Evolutionary conservation across 2,113 vertebrate species (phyloP), one percentile per base, ranked within the genome.

Genomic region (Cavia aperea): DNA sequence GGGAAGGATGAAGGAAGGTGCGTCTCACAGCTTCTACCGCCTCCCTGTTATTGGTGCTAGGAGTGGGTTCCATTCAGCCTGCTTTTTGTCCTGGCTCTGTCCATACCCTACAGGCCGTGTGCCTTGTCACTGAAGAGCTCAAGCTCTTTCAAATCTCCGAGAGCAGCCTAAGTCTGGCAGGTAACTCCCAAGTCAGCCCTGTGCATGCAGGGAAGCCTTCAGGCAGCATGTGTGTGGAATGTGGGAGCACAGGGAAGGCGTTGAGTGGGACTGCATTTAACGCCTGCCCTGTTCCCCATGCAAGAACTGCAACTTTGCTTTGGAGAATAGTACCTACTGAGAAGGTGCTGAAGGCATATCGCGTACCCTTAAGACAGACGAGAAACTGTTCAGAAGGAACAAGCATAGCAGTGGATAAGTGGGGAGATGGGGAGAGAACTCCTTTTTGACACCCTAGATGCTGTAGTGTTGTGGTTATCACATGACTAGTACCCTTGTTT

Each of bases 1-100:
- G 13, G 4, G 24, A n/a, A 14, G n/a, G 60, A 70, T 24, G 15
- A 46, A 46, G 49, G 15, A 24, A 66, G 21, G 60, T 33, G 60
- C 6, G 1, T 15, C 43, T 62, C 0, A 1, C 12, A n/a, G 13
- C 21, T 9, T 56, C 6, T 49, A 33, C 54, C 4, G 49, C 26
- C 51, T 29, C 19, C 46, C 13, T 18, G 43, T 75, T 8, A 7
- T 8, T 51, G 68, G 60, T 11, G 11, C 5, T 5, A 10, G 15
- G 33, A 23, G 15, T 2, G 2, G 5, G 58, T 31, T 1, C 6
- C 51, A 49, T 39, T 21, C 29, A 29, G 51, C 58, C 87, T 81
- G 5, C 66, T 51, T 51, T 12, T 66, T 43, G 5, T 81, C 83
- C 63, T 51, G 51, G 26, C 26, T 68, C 65, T 43, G 2, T 16